Conservation (phyloP, 92 coral and sea anemone genomes). For the Hydrozoanthus gracilis region DNA sequence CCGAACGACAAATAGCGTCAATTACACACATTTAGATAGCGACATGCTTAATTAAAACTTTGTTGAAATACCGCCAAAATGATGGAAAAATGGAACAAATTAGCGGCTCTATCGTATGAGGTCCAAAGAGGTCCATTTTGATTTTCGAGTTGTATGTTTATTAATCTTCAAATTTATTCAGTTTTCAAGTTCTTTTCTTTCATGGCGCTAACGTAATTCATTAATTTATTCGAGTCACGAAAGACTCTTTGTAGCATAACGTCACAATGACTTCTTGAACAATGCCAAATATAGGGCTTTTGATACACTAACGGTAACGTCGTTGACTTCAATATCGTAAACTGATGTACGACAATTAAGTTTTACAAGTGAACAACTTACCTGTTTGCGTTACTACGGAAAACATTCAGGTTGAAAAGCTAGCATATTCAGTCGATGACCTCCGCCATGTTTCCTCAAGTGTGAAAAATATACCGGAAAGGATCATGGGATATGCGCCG, state of each 20-base stretch:
- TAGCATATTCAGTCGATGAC: too few species aligned
- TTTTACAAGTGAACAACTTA: not conserved
- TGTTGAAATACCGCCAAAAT: not conserved
- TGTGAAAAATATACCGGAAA: not conserved
- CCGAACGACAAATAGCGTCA: not conserved
- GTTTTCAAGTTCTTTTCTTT: not conserved
- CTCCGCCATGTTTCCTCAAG: not conserved
- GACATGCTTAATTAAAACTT: not conserved
- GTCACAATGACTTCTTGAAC: not conserved
- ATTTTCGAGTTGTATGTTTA: not conserved
- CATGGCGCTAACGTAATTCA: not conserved
- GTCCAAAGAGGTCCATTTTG: conserved; percentile 12
- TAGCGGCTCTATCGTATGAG: not conserved
- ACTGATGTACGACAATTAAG: not conserved
- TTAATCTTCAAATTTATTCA: not conserved
- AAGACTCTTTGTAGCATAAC: not conserved
- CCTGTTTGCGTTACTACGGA: not conserved
- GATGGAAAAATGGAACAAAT: not conserved
- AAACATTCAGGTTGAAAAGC: too few species aligned
- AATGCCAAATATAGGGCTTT: not conserved
- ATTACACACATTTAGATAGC: not conserved
- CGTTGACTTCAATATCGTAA: not conserved
- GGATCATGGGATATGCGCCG: not conserved
- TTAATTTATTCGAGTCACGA: not conserved
- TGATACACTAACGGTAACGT: not conserved